phyloP scores from a whole-genome alignment of 2,888 invertebrate species.

The Trilocha varians region DNA sequence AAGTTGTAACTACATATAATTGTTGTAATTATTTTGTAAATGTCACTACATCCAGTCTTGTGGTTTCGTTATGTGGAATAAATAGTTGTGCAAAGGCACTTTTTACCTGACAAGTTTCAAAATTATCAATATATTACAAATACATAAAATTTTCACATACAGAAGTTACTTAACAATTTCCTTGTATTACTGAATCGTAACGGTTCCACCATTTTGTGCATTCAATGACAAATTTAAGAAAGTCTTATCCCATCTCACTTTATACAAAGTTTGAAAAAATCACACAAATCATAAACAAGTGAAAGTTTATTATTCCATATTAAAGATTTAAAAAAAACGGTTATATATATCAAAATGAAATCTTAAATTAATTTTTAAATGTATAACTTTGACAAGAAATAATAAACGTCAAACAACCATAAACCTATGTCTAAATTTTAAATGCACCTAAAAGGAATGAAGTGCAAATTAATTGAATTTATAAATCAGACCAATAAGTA shows the following conservation, averaged over 20 bases:
- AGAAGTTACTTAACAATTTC: too few relatives aligned
- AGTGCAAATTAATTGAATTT: conserved; percentile 23
- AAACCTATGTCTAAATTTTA: conserved; percentile 23
- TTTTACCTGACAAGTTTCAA: not conserved
- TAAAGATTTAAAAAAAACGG: too few relatives aligned
- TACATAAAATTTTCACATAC: too few relatives aligned
- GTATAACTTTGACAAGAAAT: conserved; percentile 5
- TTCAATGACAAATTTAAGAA: too few relatives aligned
- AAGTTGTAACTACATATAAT: too few relatives aligned
- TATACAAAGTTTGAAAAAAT: too few relatives aligned
- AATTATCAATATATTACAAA: not conserved
- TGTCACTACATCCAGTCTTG: conserved; percentile 1
- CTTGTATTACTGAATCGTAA: too few relatives aligned
- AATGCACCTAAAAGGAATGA: conserved; percentile 50
- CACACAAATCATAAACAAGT: not conserved
- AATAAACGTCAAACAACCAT: conserved; percentile 10
- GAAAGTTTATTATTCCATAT: too few relatives aligned
- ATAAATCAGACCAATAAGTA: conserved; percentile 19
- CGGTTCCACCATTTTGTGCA: too few relatives aligned
- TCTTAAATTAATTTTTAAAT: too few relatives aligned
- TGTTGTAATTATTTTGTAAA: not conserved
- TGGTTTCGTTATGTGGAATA: not conserved
- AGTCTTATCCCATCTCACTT: too few relatives aligned
- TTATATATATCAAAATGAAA: too few relatives aligned
- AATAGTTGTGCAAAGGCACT: not conserved